Evolutionary conservation across 2,888 invertebrate genomes (phyloP).

Genomic region (Deilephila elpenor): DNA sequence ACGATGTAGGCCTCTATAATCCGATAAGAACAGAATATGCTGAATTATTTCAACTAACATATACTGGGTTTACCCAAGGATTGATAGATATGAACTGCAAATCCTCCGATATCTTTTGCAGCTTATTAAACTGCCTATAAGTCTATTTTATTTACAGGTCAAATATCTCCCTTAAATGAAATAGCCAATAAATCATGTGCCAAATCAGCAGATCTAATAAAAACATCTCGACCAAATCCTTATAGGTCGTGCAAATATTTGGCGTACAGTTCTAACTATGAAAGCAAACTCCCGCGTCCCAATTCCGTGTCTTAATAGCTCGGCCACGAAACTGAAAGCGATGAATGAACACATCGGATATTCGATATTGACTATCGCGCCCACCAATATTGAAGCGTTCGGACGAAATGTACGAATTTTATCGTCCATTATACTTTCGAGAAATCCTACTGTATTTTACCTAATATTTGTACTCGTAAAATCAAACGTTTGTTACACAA

Average conservation of each 20-base stretch:
- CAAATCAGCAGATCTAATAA: slow-evolving; percentile 5
- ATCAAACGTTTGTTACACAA: neutral
- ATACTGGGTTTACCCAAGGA: no score
- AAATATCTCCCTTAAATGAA: neutral
- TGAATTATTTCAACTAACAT: no score
- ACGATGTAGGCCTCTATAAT: neutral
- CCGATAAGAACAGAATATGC: no score
- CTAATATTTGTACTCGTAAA: neutral
- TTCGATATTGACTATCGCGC: slow-evolving; percentile 11
- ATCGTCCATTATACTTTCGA: neutral
- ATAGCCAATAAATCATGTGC: slow-evolving; percentile 5
- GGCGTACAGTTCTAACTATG: neutral
- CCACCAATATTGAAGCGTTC: neutral
- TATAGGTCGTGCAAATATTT: slow-evolving; percentile 17
- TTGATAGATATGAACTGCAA: neutral
- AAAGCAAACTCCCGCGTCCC: slow-evolving; percentile 9
- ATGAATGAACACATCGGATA: slow-evolving; percentile 19
- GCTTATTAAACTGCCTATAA: neutral
- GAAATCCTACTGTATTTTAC: neutral
- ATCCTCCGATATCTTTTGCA: neutral
- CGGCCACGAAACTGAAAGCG: slow-evolving; percentile 1
- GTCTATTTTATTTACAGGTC: neutral
- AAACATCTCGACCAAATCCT: slow-evolving; percentile 4
- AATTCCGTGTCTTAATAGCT: slow-evolving; percentile 16
- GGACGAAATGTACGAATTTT: neutral